Percentiles rank a stretch among this genome's conserved stretches.
Evolutionary conservation across 1,140 invertebrate genomes (phyloP).

Genomic region (Ips nitidus): DNA sequence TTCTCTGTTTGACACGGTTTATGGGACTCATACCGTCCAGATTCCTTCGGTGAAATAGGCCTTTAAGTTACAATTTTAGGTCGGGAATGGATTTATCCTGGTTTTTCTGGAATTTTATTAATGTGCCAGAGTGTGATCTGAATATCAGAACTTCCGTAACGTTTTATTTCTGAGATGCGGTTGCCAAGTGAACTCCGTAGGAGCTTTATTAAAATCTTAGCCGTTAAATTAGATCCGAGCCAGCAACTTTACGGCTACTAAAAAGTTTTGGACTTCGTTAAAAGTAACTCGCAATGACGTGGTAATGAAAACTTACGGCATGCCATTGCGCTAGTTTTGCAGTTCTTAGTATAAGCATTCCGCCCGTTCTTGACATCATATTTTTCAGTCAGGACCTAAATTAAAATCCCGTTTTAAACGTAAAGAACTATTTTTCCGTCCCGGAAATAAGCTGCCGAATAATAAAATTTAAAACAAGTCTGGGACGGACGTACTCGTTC

Average conservation of each 20-base stretch:
- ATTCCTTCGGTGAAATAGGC: neutral
- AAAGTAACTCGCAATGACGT: conserved; percentile 2
- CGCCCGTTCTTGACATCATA: too few species aligned
- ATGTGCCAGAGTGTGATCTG: too few species aligned
- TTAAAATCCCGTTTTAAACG: too few species aligned
- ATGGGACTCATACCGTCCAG: conserved; percentile 3
- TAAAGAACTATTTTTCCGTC: too few species aligned
- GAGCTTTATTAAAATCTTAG: conserved; percentile 3
- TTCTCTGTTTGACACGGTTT: conserved; percentile 13
- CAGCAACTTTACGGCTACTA: conserved; percentile 5
- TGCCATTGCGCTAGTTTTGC: neutral
- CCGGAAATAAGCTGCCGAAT: neutral
- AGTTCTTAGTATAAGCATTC: too few species aligned
- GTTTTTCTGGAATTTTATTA: too few species aligned
- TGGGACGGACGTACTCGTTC: neutral
- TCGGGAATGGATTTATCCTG: too few species aligned
- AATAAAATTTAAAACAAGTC: conserved; percentile 30
- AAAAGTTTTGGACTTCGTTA: conserved; percentile 10
- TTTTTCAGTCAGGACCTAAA: too few species aligned
- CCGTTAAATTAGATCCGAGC: conserved; percentile 8
- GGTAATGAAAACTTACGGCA: conserved; percentile 10
- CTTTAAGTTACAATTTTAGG: too few species aligned
- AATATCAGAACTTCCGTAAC: too few species aligned
- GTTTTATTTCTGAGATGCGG: too few species aligned
- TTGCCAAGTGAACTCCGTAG: neutral